A percentile compares a stretch with the other conserved stretches of the same genome.
Conservation (phyloP, 2,888 invertebrate species). For the Exephanes ischioxanthus region DNA sequence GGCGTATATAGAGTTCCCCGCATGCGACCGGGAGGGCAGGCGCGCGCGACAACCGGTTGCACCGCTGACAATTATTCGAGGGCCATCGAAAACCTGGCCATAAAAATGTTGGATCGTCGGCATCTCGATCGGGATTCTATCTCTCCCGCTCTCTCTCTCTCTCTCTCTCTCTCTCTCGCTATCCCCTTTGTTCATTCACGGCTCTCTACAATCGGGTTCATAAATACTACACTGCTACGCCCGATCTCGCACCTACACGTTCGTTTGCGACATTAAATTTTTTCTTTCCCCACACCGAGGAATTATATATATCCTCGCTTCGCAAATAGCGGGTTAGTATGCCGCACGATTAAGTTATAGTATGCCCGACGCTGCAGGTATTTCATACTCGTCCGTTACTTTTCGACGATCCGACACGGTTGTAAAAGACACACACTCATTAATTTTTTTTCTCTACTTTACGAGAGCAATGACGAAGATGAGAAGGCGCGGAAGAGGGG, state of each 20-base stretch:
- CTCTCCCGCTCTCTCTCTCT: not conserved
- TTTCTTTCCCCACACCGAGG: not conserved
- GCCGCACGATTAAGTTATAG: slow-evolving; percentile 43
- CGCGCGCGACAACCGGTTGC: slow-evolving; percentile 70
- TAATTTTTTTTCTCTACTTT: slow-evolving; percentile 48
- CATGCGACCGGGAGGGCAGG: not conserved
- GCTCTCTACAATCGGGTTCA: slow-evolving; percentile 56
- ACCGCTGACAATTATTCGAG: slow-evolving; percentile 71
- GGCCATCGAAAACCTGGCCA: slow-evolving; percentile 66
- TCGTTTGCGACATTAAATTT: slow-evolving; percentile 31
- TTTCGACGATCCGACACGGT: slow-evolving; percentile 17
- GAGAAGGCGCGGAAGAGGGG: not conserved
- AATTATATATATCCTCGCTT: slow-evolving; percentile 32
- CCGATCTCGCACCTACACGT: slow-evolving; percentile 13
- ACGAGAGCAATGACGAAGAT: not conserved
- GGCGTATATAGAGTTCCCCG: slow-evolving; percentile 24
- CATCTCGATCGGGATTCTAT: slow-evolving; percentile 59
- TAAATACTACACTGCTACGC: slow-evolving; percentile 53
- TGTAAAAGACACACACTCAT: slow-evolving; percentile 34
- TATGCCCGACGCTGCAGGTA: slow-evolving; percentile 28
- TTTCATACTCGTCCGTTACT: slow-evolving; percentile 57
- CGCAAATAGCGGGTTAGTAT: slow-evolving; percentile 50
- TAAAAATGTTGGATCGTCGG: slow-evolving; percentile 70
- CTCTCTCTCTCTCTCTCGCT: slow-evolving; percentile 48
- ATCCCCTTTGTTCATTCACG: slow-evolving; percentile 66